Percentiles rank a stretch among this genome's conserved stretches.
Evolutionary conservation across 2,888 invertebrate species (phyloP).

Genomic region (Coleophora deauratella): DNA sequence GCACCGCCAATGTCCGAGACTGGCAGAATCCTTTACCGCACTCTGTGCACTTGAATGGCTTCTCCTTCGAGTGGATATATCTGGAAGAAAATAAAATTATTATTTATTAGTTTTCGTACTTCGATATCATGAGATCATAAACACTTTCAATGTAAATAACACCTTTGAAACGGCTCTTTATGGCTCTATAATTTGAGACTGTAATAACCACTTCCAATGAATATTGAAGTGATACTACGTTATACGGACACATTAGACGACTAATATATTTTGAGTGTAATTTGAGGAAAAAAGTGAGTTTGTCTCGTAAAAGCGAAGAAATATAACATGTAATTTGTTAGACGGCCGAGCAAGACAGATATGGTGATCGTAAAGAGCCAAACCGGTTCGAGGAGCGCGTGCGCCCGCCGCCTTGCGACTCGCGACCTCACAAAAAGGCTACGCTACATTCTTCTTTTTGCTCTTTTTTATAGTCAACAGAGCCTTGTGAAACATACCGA

Average conservation of each 20-base stretch:
- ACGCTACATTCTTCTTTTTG: conserved; percentile 58
- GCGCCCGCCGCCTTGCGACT: conserved; percentile 44
- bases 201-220: conserved; percentile 41
- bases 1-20: conserved; percentile 95
- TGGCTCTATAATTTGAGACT: conserved; percentile 36
- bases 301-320: conserved; percentile 71
- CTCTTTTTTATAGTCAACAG: conserved; percentile 62
- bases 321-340: conserved; percentile 72
- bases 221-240: conserved; percentile 46
- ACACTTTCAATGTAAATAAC: conserved; percentile 31
- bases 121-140: no score
- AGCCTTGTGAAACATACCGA: conserved; percentile 53
- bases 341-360: conserved; percentile 67
- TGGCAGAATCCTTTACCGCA: conserved; percentile 99
- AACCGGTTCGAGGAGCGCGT: conserved; percentile 66
- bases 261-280: conserved; percentile 46
- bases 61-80: conserved; percentile 98
- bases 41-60: conserved; percentile 97
- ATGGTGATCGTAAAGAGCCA: conserved; percentile 68
- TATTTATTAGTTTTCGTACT: no score
- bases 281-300: conserved; percentile 48
- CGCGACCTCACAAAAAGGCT: conserved; percentile 72
- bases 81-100: conserved; percentile 69
- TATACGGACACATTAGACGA: conserved; percentile 49
- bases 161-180: conserved; percentile 28